phyloP scores from a whole-genome alignment of 2,888 invertebrate species.

The Pristionchus japonicus region DNA sequence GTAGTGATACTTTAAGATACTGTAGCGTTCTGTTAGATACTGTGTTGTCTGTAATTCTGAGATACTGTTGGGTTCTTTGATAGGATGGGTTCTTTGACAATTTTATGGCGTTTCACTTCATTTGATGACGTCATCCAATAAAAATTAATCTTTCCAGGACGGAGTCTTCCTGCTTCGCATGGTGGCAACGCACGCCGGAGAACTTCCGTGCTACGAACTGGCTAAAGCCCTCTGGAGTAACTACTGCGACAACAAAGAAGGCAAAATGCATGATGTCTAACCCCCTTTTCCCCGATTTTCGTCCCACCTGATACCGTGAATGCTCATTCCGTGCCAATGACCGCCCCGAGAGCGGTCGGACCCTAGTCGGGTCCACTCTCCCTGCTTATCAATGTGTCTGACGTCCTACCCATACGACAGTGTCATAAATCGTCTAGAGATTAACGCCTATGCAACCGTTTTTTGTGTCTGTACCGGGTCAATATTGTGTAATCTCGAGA shows the following conservation, averaged over 20 bases:
- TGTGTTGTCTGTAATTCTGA: neutral
- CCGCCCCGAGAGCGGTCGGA: constrained; percentile 13
- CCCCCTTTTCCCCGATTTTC: neutral
- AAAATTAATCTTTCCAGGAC: constrained; percentile 60
- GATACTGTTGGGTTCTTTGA: neutral
- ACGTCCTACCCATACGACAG: neutral
- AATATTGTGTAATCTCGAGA: neutral
- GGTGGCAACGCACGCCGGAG: constrained; percentile 75
- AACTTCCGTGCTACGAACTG: constrained; percentile 74
- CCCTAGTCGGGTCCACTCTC: neutral
- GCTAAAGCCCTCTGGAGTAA: constrained; percentile 74
- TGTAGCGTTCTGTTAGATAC: too few species aligned
- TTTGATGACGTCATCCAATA: neutral
- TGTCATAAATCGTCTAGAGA: constrained; percentile 25
- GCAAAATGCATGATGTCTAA: constrained; percentile 74
- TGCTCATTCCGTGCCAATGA: constrained; percentile 38
- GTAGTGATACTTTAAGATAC: neutral
- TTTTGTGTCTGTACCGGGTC: neutral
- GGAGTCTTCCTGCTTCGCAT: constrained; percentile 75
- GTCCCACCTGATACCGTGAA: constrained; percentile 27
- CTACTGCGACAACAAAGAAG: constrained; percentile 75
- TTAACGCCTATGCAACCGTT: neutral
- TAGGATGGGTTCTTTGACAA: neutral
- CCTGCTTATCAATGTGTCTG: constrained; percentile 12
- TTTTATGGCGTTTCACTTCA: too few species aligned